Base-by-base conservation (phyloP, 2,113 vertebrate species). In the Corythornis cristatus region DNA sequence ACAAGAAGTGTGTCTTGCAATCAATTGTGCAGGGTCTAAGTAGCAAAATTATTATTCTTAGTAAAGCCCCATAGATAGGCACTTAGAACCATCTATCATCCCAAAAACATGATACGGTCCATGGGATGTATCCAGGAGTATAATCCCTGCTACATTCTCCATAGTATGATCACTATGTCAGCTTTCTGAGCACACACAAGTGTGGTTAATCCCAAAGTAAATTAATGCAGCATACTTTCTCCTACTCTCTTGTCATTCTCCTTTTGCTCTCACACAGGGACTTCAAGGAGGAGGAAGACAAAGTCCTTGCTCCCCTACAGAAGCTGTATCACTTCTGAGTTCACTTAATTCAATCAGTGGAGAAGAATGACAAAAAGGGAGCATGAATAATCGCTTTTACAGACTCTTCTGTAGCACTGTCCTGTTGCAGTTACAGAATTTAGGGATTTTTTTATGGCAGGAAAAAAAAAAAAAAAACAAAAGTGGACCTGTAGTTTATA, bases 131-230 rank as follows among this genome's bases (percentile, higher is more conserved):
- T 16, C 11, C 31, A 67, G 43, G 8, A 86, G 45, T 16, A 65
- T 6, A 79, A n/a, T 31, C 3, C 3, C 12, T 28, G 14, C 20
- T 54, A 72, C 1, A 2, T 25, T 77, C 46, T 66, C 20, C 37
- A 19, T 2, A 56, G 18, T 17, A 40, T 3, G 15, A 31, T 37
- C 22, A 60, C 31, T 9, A n/a, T 0, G 0, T 18, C 28, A 56
- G 31, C 40, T 33, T 71, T 71, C 48, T 19, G 33, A 74, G 16
- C 7, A 58, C 18, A 23, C 3, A 3, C 6, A 83, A 60, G 7
- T 9, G n/a, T 78, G 23, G 20, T 43, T 90, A 83, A 70, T 62
- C 8, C 6, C 9, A 22, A 78, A 18, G 10, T 26, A 73, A 68
- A 79, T 9, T 4, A 76, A 71, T 23, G 31, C 9, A 54, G 31